Evolutionary conservation across 1,140 invertebrate genomes (phyloP), one percentile per base, ranked within the genome.

Genomic region (Apocrypta bakeri): DNA sequence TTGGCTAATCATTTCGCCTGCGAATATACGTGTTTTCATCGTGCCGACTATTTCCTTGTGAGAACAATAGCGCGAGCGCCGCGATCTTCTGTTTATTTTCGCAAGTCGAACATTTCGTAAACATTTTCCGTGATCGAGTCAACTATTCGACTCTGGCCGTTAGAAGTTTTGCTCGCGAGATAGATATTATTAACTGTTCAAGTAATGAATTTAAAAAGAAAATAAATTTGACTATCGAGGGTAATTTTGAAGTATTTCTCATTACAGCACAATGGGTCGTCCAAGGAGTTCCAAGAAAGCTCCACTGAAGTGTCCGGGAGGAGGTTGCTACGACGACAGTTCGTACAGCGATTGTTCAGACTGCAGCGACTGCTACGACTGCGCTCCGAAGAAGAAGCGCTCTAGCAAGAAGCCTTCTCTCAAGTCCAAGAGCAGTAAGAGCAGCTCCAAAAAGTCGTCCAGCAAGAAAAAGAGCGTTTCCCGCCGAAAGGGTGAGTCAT

Each of bases 341-440:
- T 82, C 72, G n/a, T n/a, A n/a, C n/a, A n/a, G n/a, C 2, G 61
- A 69, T 24, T 69, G 63, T 29, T 73, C 69, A 14, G 79, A 80
- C 21, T 80, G 78, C 69, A 73, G 48, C 69, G 56, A 81, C 8
- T 82, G 80, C 63, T 81, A 75, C 40, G 73, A 56, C 0, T 64
- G 63, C 27, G 8, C 0, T 2, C 68, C 78, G 68, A 72, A 71
- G 4, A 82, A 48, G 25, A 76, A 68, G 24, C 61, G 71, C n/a
- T 2, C 17, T 2, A 25, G 24, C 12, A 74, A 64, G n/a, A 81
- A 37, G 63, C 4, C 37, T 25, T 21, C 6, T 64, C 9, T 25
- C 21, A 72, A 40, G 42, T 0, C 29, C 42, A 63, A 73, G 71
- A n/a, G 17, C 25, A 25, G 21, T 14, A 81, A 75, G 12, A 24